These are phyloP conservation scores for Drosophila elegans DNA, from an alignment of 1,140 invertebrate genomes.

Conservation along the genomic window DNA sequence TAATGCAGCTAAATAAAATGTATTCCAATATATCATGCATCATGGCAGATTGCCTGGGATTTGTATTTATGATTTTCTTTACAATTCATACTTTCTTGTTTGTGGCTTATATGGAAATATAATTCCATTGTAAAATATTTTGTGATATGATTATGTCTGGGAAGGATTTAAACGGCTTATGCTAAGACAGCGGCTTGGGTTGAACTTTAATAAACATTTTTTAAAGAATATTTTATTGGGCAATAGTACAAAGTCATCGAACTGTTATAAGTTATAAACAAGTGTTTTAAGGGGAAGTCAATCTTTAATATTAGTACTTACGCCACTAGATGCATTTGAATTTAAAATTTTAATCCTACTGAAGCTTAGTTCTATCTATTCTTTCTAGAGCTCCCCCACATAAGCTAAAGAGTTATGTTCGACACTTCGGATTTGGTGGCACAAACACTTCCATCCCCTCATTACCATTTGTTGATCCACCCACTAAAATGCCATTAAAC, in stretches of 20 bases:
- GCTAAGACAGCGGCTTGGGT: not conserved
- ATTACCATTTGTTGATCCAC: constrained; percentile 61
- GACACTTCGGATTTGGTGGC: not conserved
- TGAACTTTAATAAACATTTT: not conserved
- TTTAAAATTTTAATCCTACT: not conserved
- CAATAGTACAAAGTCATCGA: no score
- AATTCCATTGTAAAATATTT: constrained; percentile 69
- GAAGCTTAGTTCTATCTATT: not conserved
- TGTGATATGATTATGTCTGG: constrained; percentile 48
- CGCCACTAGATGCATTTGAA: not conserved
- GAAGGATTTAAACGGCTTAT: constrained; percentile 3
- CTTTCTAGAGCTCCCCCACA: not conserved
- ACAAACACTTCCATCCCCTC: not conserved
- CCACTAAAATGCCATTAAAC: constrained; percentile 46
- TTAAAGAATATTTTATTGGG: not conserved
- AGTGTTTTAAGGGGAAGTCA: no score
- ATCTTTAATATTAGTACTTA: no score
- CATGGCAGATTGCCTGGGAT: constrained; percentile 69
- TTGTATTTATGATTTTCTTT: constrained; percentile 66
- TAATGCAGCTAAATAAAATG: constrained; percentile 61
- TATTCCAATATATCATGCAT: constrained; percentile 70
- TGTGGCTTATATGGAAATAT: constrained; percentile 59
- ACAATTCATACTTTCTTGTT: constrained; percentile 40
- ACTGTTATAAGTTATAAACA: no score
- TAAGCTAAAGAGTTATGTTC: constrained; percentile 6